phyloP scores from a whole-genome alignment of 2,113 vertebrate species.

The Psophia crepitans region DNA sequence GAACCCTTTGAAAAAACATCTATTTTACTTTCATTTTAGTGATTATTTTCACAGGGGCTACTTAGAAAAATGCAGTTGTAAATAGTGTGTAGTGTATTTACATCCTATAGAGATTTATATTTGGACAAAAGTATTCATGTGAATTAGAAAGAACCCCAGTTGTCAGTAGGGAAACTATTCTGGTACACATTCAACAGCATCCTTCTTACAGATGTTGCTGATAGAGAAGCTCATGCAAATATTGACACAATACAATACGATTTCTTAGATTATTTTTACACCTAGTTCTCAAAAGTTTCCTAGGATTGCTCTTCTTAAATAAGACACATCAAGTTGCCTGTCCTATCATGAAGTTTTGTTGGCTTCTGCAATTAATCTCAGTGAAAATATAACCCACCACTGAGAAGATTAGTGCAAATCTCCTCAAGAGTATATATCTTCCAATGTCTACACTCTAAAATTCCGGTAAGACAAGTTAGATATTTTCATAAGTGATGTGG shows the following conservation, averaged over 20 bases:
- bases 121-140: background rate
- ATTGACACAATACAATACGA: background rate
- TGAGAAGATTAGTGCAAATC: background rate
- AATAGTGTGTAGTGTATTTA: accelerated
- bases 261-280: background rate
- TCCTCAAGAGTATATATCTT: background rate
- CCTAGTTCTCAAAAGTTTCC: background rate
- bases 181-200: background rate
- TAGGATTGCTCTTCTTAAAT: background rate
- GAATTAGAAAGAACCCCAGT: background rate
- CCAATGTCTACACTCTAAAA: background rate
- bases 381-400: background rate
- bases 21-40: background rate
- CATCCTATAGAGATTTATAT: background rate
- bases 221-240: background rate
- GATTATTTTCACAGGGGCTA: background rate
- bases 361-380: background rate
- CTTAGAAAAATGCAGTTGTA: background rate
- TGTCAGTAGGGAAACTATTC: background rate
- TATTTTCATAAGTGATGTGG: background rate
- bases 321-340: background rate
- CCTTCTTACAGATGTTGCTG: background rate
- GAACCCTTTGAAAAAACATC: background rate
- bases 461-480: background rate
- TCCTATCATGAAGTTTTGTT: background rate